Evolutionary conservation across 2,888 invertebrate genomes (phyloP), one percentile per base, ranked within the genome.

Genomic region (Eupithecia vulgata): DNA sequence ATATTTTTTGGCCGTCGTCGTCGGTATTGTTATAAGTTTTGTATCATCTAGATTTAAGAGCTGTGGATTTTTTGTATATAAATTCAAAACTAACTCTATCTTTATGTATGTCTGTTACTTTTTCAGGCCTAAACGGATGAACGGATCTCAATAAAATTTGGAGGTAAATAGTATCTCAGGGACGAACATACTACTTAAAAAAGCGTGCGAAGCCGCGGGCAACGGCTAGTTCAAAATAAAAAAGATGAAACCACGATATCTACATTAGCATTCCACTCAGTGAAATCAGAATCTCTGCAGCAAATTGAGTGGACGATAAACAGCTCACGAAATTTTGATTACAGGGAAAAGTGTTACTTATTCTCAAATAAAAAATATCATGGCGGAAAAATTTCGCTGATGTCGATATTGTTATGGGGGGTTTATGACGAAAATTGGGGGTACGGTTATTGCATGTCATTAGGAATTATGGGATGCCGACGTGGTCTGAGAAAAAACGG

Each of bases 361-460:
- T 92, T 93, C 92, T 91, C 91, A 82, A 93, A 94, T 94, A 94
- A 94, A 93, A 86, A 85, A 82, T 82, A 80, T 82, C 79, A 45
- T 65, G 76, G 77, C 78, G 81, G 85, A 91, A 91, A 91, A 92
- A 88, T 87, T 90, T 91, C 86, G 94, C 94, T 94, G 94, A 94
- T 94, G 94, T 92, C 94, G 94, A 94, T 94, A 94, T 94, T 94
- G 94, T 94, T 94, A 94, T 93, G 93, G 92, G 89, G 93, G 94
- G 93, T 94, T 94, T 94, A 94, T 89, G 93, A 93, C 85, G 91
- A 91, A 94, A 94, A 94, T 94, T 94, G 94, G 93, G 93, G 94
- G 94, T 92, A 93, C 93, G 91, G 91, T 94, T 94, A 94, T 94
- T 94, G 94, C 94, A 94, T 94, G 94, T 94, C 94, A 94, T 94